Percentiles rank a stretch among this genome's conserved stretches.
Evolutionary conservation across 2,113 vertebrate species (phyloP).

Genomic region (Jacana jacana): DNA sequence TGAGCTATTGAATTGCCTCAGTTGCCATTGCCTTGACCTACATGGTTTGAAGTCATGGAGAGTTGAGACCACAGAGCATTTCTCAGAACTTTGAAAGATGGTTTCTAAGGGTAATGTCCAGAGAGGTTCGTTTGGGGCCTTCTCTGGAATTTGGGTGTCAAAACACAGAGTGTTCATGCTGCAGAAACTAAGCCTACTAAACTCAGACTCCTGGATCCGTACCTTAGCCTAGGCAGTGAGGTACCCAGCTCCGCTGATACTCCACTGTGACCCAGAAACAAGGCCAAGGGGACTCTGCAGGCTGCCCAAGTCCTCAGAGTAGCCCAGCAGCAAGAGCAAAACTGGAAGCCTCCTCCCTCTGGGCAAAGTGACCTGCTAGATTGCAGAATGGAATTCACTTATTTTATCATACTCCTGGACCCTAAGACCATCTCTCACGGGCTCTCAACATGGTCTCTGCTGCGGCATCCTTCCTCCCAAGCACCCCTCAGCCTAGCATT

Average conservation of each 20-base stretch:
- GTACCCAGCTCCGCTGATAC: neutral
- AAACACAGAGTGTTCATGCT: neutral
- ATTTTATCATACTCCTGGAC: neutral
- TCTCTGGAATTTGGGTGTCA: neutral
- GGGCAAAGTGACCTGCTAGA: neutral
- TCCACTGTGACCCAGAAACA: neutral
- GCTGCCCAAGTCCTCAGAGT: neutral
- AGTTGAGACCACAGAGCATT: neutral
- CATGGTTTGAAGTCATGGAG: neutral
- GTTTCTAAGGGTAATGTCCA: slow-evolving; percentile 5
- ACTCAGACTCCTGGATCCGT: neutral
- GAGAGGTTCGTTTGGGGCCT: neutral
- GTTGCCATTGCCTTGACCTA: neutral
- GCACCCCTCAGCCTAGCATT: neutral
- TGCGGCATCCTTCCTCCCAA: neutral
- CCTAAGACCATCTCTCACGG: neutral
- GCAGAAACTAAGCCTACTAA: neutral
- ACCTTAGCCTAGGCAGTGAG: neutral
- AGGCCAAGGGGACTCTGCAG: neutral
- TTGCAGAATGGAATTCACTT: neutral
- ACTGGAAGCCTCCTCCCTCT: neutral
- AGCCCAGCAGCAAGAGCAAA: neutral
- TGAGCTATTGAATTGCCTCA: neutral
- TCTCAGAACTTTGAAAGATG: neutral
- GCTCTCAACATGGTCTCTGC: neutral